Evolutionary conservation across 2,888 invertebrate species (phyloP).

Genomic region (Agrochola lychnidis): DNA sequence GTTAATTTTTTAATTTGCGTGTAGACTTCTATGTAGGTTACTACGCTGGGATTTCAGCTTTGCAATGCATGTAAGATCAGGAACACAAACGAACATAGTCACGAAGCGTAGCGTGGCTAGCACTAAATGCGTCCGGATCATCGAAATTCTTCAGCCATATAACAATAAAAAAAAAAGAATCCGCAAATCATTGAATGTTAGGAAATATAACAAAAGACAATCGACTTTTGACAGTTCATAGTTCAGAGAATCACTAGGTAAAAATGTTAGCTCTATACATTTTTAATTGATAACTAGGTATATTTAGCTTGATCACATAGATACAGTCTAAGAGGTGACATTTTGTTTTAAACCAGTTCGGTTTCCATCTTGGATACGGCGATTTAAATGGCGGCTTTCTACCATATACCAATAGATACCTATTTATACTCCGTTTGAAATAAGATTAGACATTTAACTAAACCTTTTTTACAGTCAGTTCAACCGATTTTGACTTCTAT

Average conservation of each 20-base stretch:
- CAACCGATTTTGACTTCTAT: too few species aligned
- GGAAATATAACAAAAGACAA: conserved; percentile 32
- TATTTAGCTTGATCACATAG: conserved; percentile 13
- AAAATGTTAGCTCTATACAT: conserved; percentile 13
- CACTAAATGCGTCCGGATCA: conserved; percentile 37
- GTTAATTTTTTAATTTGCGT: too few species aligned
- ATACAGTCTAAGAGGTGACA: conserved; percentile 55
- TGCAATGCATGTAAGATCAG: conserved; percentile 13
- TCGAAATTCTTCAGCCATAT: conserved; percentile 39
- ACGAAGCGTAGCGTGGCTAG: conserved; percentile 41
- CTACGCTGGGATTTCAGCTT: not conserved
- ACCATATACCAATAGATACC: not conserved
- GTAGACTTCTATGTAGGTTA: not conserved
- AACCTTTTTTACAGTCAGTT: too few species aligned
- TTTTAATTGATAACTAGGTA: conserved; percentile 17
- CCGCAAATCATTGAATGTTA: conserved; percentile 34
- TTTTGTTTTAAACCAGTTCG: conserved; percentile 56
- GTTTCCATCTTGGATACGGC: conserved; percentile 56
- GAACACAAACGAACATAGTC: conserved; percentile 28
- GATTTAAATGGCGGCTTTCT: conserved; percentile 12
- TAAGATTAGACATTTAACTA: too few species aligned
- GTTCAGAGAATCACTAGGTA: conserved; percentile 1
- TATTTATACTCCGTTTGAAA: too few species aligned
- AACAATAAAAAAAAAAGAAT: conserved; percentile 36
- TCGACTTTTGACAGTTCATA: conserved; percentile 29